Conservation (phyloP, 2,888 invertebrate species). For the Caenorhabditis sp. region DNA sequence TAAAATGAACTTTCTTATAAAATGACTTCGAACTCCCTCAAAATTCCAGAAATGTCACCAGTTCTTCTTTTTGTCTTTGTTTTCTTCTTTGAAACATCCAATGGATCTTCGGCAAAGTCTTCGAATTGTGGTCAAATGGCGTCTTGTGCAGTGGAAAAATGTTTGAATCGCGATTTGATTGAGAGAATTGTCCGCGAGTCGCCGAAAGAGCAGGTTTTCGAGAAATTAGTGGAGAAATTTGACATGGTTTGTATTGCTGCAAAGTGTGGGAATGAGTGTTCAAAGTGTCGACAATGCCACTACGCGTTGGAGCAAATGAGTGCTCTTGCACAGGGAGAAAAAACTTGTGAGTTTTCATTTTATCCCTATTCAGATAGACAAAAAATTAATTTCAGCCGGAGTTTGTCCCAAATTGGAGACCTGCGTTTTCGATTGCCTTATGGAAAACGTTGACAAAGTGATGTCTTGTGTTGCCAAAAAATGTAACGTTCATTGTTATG, state of each 20-base stretch:
- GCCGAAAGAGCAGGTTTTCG: conserved; percentile 42
- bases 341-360: conserved; percentile 46
- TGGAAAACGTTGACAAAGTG: conserved; percentile 19
- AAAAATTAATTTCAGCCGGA: conserved; percentile 40
- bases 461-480: conserved; percentile 46
- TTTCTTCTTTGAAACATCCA: background rate
- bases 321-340: conserved; percentile 52
- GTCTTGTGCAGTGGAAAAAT: conserved; percentile 53
- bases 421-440: conserved; percentile 50
- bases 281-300: conserved; percentile 51
- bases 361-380: no score
- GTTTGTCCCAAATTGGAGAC: conserved; percentile 53
- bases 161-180: conserved; percentile 43
- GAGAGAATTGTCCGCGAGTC: conserved; percentile 30
- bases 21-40: background rate
- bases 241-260: conserved; percentile 58
- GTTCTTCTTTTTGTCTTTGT: background rate
- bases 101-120: conserved; percentile 18
- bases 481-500: conserved; percentile 58
- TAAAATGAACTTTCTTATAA: conserved; percentile 3
- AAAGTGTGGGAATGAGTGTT: conserved; percentile 53
- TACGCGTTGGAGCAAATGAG: conserved; percentile 58
- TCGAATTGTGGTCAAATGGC: conserved; percentile 37
- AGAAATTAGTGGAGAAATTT: conserved; percentile 49
- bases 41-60: background rate